Evolutionary conservation across 2,797 vertebrate species (phyloP).

Genomic region (Sebastes flavidus): DNA sequence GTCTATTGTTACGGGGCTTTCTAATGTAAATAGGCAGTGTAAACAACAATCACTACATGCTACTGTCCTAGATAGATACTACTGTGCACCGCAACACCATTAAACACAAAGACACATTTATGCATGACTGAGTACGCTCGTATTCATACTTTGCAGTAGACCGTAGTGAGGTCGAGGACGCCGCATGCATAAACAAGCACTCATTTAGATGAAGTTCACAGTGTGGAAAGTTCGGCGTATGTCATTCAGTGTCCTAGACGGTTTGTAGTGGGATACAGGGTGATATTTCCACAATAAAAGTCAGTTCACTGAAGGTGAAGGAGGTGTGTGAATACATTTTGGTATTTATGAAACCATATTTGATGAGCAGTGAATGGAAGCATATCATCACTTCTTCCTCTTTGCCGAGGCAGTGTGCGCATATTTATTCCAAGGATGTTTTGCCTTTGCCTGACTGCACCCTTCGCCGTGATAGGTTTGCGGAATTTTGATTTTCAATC

Average conservation of each 20-base stretch:
- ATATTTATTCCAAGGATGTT: constrained; percentile 31
- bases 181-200: constrained; percentile 33
- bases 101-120: constrained; percentile 64
- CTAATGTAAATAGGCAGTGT: constrained; percentile 74
- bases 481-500: constrained; percentile 5
- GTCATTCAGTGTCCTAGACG: background rate
- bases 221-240: background rate
- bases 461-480: background rate
- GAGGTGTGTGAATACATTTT: background rate
- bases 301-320: background rate
- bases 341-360: constrained; percentile 13
- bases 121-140: constrained; percentile 42
- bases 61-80: constrained; percentile 70
- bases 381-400: background rate
- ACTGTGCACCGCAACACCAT: constrained; percentile 38
- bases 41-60: constrained; percentile 68
- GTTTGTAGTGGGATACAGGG: background rate
- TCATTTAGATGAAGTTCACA: constrained; percentile 19
- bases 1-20: constrained; percentile 68
- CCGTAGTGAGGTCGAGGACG: constrained; percentile 2
- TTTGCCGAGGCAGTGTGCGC: background rate
- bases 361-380: constrained; percentile 15
- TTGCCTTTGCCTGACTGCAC: constrained; percentile 26
- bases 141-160: constrained; percentile 32
- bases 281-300: constrained; percentile 1